Conservation (phyloP, 2,888 invertebrate genomes). For the Autographa gamma region DNA sequence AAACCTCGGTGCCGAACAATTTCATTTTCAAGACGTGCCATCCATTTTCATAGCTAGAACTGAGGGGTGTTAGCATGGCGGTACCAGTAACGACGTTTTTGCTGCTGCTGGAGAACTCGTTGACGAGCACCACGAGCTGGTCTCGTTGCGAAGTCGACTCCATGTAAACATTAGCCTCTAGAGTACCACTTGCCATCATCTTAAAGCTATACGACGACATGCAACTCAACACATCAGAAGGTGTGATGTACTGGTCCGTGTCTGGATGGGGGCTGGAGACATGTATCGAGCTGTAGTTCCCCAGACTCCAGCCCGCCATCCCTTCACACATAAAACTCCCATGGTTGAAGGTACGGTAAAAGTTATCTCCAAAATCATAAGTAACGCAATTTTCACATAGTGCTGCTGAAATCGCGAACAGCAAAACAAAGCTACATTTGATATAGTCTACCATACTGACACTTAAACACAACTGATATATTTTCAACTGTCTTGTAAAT, state of each 20-base stretch:
- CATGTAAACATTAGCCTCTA: slow-evolving; percentile 62
- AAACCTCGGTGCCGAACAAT: slow-evolving; percentile 52
- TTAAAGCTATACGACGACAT: slow-evolving; percentile 62
- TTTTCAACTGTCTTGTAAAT: slow-evolving; percentile 47
- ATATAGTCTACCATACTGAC: slow-evolving; percentile 47
- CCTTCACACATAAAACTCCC: slow-evolving; percentile 50
- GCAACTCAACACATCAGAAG: slow-evolving; percentile 58
- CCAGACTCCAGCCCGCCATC: slow-evolving; percentile 54
- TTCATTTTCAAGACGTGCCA: slow-evolving; percentile 58
- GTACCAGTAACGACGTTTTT: slow-evolving; percentile 53
- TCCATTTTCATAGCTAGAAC: slow-evolving; percentile 45
- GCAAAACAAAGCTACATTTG: slow-evolving; percentile 42
- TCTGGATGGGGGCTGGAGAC: slow-evolving; percentile 53
- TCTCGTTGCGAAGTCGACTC: slow-evolving; percentile 49
- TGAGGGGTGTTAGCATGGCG: slow-evolving; percentile 41
- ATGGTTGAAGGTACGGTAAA: slow-evolving; percentile 52
- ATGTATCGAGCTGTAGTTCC: slow-evolving; percentile 49
- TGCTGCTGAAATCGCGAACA: slow-evolving; percentile 44
- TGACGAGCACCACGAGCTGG: slow-evolving; percentile 58
- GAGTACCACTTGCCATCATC: slow-evolving; percentile 55
- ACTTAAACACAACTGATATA: slow-evolving; percentile 47
- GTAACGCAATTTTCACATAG: slow-evolving; percentile 60
- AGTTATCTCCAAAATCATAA: slow-evolving; percentile 58
- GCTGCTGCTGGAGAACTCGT: slow-evolving; percentile 43
- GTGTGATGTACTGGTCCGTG: slow-evolving; percentile 58